Evolutionary conservation across 2,113 vertebrate genomes (phyloP), one percentile per base, ranked within the genome.

Genomic region (Salvelinus fontinalis): DNA sequence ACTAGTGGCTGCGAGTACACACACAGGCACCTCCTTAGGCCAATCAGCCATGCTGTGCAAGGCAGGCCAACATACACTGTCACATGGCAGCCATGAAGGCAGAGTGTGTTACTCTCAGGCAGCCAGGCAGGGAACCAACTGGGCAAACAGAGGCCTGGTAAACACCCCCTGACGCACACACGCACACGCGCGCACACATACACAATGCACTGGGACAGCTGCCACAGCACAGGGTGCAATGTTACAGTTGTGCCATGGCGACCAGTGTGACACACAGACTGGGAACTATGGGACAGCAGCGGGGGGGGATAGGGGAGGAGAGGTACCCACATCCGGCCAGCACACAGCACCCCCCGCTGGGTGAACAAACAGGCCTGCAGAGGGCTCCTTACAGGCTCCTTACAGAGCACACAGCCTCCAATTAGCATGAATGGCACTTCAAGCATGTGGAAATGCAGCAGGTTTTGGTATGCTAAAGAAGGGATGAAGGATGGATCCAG

Each of bases 381-480:
- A 84, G 70, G 65, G 57, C 83, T 78, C 85, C 85, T 89, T 29
- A 83, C 80, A 90, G 89, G 90, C 80, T 74, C 88, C 89, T 89
- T 27, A 83, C 80, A 90, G 89, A 91, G 84, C 80, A 73, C 88
- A 89, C 87, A 80, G 90, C 75, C 90, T 86, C 87, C 91, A 93
- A 93, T 94, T 93, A 92, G 90, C 92, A 93, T 93, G 84, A 91
- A 93, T 92, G 87, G 81, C 87, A 81, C 84, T 93, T 89, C 87
- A 90, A 91, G 86, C 89, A 81, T 72, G 77, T 81, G 90, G 89
- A 91, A 91, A 92, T 90, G 91, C 84, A 84, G 67, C 69, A 81
- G 79, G 73, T 88, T 91, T 91, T 89, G 90, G 79, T 90, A 93
- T 93, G 93, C 89, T 89, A 93, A 93, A 89, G 82, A 82, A 72